Evolutionary conservation across 2,888 invertebrate genomes (phyloP), one percentile per base, ranked within the genome.

Genomic region (Nemotelus pantherinus): DNA sequence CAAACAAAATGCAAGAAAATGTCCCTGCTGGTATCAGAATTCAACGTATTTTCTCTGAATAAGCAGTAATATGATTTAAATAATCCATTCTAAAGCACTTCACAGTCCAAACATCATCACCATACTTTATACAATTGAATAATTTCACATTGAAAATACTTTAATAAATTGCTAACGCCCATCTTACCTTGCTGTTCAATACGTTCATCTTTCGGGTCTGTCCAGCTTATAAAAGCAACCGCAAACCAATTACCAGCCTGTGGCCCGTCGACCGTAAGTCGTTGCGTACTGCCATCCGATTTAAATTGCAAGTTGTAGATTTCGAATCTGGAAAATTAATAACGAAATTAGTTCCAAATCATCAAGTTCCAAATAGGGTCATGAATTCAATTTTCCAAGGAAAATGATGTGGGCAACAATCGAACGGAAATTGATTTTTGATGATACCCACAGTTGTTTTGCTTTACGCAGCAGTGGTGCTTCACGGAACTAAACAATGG

Each of bases 211-310:
- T 91, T 90, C 2, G 94, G 94, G 88, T 94, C 92, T 68, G 91
- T 90, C 91, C 94, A 94, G 77, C 92, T 91, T 79, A 94, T 89
- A 85, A 94, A 95, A 5, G 93, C 92, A 76, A 93, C 90, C 0
- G 92, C 93, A 87, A 92, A 95, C 93, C 95, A 95, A 83, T 92
- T 92, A 1, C 95, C 95, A 0, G 93, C 90, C 76, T 89, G 88
- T 0, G 94, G 94, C 78, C 92, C 91, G 45, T 88, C 87, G 80
- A 94, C 89, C 74, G 88, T 89, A 77, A 92, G 90, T 50, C 89
- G 89, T 67, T 88, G 88, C 82, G 90, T 90, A 74, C 86, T 88
- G 44, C 91, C 91, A 82, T 93, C 89, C 0, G 93, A 93, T 77
- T 88, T 82, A 81, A 94, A 87, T 79, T 91, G 88, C 60, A 92